Evolutionary conservation across 2,888 invertebrate species (phyloP).

Genomic region (Aleiodes alternator): DNA sequence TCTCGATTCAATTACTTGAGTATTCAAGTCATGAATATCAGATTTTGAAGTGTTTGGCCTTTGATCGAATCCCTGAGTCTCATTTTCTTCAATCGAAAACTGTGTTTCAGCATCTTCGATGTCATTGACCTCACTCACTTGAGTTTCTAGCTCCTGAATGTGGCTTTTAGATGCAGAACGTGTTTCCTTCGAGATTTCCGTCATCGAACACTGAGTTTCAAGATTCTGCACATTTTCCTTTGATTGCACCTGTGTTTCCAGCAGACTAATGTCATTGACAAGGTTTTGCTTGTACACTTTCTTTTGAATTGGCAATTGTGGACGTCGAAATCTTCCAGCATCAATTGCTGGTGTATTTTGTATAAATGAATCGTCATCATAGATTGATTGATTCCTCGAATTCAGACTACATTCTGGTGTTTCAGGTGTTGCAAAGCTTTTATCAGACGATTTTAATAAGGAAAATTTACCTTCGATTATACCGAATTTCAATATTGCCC

Average conservation of each 20-base stretch:
- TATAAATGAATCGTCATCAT: constrained; percentile 46
- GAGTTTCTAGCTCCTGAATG: too few relatives aligned
- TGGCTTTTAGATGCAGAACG: too few relatives aligned
- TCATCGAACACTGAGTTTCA: background rate
- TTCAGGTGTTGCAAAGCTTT: constrained; percentile 50
- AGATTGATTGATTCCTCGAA: constrained; percentile 16
- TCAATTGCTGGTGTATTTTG: constrained; percentile 47
- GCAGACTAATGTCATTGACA: background rate
- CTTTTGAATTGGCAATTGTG: constrained; percentile 35
- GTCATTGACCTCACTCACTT: background rate
- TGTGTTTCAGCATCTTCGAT: constrained; percentile 59
- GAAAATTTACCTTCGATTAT: constrained; percentile 55
- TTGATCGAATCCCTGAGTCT: constrained; percentile 30
- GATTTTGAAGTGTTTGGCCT: background rate
- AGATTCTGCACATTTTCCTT: background rate
- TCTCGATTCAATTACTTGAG: constrained; percentile 49
- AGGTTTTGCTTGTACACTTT: background rate
- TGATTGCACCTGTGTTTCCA: constrained; percentile 45
- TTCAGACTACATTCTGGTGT: constrained; percentile 53
- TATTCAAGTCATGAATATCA: constrained; percentile 53
- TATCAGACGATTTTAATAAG: constrained; percentile 15
- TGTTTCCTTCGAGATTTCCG: background rate
- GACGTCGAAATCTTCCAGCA: constrained; percentile 42
- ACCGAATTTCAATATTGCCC: constrained; percentile 66
- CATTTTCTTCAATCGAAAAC: constrained; percentile 22